Conservation (phyloP, 1,140 invertebrate genomes). For the Megalopta genalis region DNA sequence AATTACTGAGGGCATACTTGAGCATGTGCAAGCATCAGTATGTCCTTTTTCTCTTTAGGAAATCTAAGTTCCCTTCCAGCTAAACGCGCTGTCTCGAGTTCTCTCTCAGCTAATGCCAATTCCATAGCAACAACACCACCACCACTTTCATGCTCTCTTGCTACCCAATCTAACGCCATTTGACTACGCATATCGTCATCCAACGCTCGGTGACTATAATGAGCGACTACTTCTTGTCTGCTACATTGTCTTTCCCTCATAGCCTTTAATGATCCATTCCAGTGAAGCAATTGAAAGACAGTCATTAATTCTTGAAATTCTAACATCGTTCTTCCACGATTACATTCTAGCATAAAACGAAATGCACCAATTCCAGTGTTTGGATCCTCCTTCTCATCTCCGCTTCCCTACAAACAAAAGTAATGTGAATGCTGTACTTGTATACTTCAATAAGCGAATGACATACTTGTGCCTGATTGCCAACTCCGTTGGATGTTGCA, state of each 20-base stretch:
- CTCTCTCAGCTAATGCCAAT: slow-evolving; percentile 90
- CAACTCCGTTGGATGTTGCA: slow-evolving; percentile 73
- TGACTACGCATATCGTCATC: slow-evolving; percentile 97
- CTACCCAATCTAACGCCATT: slow-evolving; percentile 98
- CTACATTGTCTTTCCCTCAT: slow-evolving; percentile 96
- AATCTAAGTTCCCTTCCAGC: slow-evolving; percentile 94
- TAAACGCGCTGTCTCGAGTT: slow-evolving; percentile 93
- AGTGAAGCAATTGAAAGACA: slow-evolving; percentile 96
- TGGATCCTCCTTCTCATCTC: slow-evolving; percentile 88
- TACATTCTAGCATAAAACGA: slow-evolving; percentile 96
- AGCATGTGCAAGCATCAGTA: slow-evolving; percentile 92
- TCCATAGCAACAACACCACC: slow-evolving; percentile 90
- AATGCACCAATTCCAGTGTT: slow-evolving; percentile 95
- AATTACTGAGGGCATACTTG: slow-evolving; percentile 82
- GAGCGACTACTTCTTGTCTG: slow-evolving; percentile 96
- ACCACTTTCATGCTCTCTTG: slow-evolving; percentile 89
- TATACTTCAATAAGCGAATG: neutral
- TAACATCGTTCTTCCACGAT: slow-evolving; percentile 95
- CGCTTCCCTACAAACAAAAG: slow-evolving; percentile 62
- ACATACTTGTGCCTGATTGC: slow-evolving; percentile 69
- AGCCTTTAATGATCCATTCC: slow-evolving; percentile 96
- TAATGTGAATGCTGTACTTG: neutral
- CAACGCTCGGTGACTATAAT: slow-evolving; percentile 93
- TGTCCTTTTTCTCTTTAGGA: slow-evolving; percentile 97
- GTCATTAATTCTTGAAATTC: slow-evolving; percentile 98